Conservation (phyloP, 2,797 vertebrate species). For the Rhinophrynus dorsalis region DNA sequence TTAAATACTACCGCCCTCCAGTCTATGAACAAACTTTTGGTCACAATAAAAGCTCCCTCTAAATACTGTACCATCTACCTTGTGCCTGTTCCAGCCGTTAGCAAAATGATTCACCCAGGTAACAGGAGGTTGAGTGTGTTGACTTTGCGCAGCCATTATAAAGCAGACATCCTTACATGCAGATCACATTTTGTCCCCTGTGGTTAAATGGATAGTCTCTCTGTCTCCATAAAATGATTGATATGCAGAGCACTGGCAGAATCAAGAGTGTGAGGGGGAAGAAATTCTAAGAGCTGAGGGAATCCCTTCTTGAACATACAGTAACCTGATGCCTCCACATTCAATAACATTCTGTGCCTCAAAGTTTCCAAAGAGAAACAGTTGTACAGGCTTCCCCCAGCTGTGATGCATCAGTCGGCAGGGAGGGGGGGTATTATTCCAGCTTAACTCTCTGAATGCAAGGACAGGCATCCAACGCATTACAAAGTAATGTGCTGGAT, state of each 20-base stretch:
- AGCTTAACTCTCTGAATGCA: background rate
- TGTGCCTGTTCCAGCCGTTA: background rate
- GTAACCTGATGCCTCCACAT: slow-evolving; percentile 48
- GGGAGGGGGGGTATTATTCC: background rate
- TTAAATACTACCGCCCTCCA: no score
- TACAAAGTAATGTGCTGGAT: no score
- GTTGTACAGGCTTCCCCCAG: slow-evolving; percentile 28
- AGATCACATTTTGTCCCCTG: slow-evolving; percentile 15
- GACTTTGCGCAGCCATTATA: background rate
- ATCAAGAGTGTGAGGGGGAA: background rate
- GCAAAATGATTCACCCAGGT: background rate
- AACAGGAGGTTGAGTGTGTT: background rate
- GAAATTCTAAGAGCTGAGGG: slow-evolving; percentile 19
- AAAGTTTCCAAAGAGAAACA: slow-evolving; percentile 34
- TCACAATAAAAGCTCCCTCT: background rate
- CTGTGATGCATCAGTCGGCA: background rate
- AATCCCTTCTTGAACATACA: slow-evolving; percentile 24
- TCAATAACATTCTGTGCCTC: slow-evolving; percentile 38
- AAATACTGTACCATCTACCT: slow-evolving; percentile 17
- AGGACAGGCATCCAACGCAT: no score
- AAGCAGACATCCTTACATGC: background rate
- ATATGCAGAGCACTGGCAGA: slow-evolving; percentile 1
- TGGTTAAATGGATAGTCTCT: background rate
- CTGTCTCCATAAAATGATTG: slow-evolving; percentile 6
- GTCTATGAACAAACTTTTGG: no score